phyloP scores from a whole-genome alignment of 2,797 vertebrate genomes.

The Argya squamiceps region DNA sequence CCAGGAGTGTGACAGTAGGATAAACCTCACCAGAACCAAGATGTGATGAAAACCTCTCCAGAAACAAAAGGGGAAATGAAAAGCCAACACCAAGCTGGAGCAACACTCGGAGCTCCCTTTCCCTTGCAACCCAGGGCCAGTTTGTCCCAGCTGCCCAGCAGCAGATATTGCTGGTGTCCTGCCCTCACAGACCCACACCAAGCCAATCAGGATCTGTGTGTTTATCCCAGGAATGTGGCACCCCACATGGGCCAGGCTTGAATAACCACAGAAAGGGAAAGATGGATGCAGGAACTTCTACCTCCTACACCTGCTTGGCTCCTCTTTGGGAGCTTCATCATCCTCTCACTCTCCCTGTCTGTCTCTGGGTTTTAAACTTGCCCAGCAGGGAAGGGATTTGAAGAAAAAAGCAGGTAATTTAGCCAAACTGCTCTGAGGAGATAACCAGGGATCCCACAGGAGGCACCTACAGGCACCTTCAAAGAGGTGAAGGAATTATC shows the following conservation, averaged over 20 bases:
- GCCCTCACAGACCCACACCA: background rate
- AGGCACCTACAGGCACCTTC: background rate
- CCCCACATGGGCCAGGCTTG: background rate
- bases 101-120: accelerated
- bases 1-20: background rate
- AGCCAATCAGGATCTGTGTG: accelerated
- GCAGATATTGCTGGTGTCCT: background rate
- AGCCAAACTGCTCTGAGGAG: background rate
- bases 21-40: background rate
- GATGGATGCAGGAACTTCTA: background rate
- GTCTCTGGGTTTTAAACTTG: background rate
- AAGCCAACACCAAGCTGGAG: background rate
- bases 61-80: accelerated
- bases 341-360: background rate
- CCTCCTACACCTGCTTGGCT: background rate
- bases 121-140: accelerated
- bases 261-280: background rate
- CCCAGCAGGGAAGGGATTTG: background rate
- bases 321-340: background rate
- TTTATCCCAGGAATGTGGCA: accelerated
- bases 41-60: background rate
- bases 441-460: background rate
- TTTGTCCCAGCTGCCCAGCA: background rate
- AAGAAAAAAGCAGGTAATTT: background rate
- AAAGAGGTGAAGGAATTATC: accelerated